These are phyloP conservation scores for Cephalotes varians DNA, from an alignment of 2,888 invertebrate genomes.

Conservation along the genomic window DNA sequence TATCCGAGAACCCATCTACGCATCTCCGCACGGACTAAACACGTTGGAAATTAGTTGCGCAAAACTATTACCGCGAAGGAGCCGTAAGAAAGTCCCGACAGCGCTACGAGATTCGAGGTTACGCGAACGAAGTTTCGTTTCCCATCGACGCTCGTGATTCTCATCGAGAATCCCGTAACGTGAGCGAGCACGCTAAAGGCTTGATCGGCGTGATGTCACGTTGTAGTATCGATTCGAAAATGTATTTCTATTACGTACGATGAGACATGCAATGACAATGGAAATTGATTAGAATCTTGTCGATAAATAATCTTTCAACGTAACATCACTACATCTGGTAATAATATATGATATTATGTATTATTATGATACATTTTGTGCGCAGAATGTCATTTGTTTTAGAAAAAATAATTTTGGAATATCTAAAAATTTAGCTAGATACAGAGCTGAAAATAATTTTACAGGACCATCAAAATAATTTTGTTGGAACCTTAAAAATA, in stretches of 20 bases:
- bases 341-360: neutral
- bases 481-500: too few relatives aligned
- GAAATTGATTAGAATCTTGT: conserved; percentile 5
- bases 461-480: too few relatives aligned
- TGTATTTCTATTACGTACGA: neutral
- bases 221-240: conserved; percentile 32
- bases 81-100: conserved; percentile 54
- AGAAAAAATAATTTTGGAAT: neutral
- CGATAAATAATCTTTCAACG: neutral
- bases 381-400: neutral
- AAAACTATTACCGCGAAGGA: conserved; percentile 62
- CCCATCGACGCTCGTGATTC: conserved; percentile 39
- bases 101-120: neutral
- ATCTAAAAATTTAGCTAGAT: too few relatives aligned
- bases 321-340: neutral
- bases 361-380: neutral
- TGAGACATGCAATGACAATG: conserved; percentile 13
- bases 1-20: conserved; percentile 21
- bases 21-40: conserved; percentile 4
- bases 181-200: neutral
- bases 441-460: too few relatives aligned
- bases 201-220: neutral
- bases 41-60: conserved; percentile 69
- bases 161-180: conserved; percentile 30
- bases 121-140: conserved; percentile 54